Base-by-base conservation (phyloP, 2,113 vertebrate species). In the Toxostoma redivivum region DNA sequence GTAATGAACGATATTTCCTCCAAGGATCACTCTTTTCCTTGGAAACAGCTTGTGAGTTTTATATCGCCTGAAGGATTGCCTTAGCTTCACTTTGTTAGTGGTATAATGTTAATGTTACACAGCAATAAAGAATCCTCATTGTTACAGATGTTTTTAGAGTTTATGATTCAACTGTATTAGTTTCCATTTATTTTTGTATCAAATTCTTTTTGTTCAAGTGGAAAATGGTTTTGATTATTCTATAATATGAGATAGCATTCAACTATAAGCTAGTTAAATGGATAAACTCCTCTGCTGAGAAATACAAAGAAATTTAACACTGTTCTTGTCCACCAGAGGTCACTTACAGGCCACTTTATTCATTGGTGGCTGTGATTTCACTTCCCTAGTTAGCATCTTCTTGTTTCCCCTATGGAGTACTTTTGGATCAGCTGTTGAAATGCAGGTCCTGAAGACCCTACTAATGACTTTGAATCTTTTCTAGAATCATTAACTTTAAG, bases 301-400 rank as follows among this genome's bases (percentile, higher is more conserved):
- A 82, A 65, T 24, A 25, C 5, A 15, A 25, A 79, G n/a, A 57
- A 28, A 65, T 65, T 79, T 45, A 24, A 60, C 45, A 5, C 37
- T 50, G 5, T 73, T 88, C 28, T 44, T 81, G 92, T 90, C 96
- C 95, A 85, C 70, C 92, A 97, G 96, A 96, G 92, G 95, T 97
- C 95, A 88, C 90, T 88, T 92, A 44, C 17, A 66, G 50, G 90
- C 90, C 50, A 69, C 58, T 57, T 82, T 65, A 84, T 78, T 78
- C 21, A 11, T 16, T 64, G 37, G 8, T 25, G 47, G 2, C 57
- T n/a, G 19, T 47, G 35, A 8, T 95, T 78, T 81, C 38, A 12
- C 25, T 65, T 65, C 24, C n/a, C 15, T n/a, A 1, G 60, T 78
- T 77, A 62, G 15, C 30, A 10, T 35, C 61, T 76, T 76, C 6